Base-by-base conservation (phyloP, 2,113 vertebrate species). In the Mellivora capensis region DNA sequence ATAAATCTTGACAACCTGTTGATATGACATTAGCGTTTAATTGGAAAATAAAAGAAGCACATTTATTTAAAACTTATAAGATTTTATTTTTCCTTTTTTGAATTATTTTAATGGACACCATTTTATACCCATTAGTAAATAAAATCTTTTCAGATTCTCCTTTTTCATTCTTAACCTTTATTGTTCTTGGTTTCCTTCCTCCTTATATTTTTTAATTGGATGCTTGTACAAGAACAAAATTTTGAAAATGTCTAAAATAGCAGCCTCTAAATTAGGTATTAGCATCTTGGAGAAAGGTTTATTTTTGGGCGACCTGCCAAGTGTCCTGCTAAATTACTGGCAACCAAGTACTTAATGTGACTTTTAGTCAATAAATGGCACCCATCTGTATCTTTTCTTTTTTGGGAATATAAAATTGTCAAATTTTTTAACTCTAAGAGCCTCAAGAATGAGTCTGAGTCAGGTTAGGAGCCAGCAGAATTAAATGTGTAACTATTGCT, bases 261-360 rank as follows among this genome's bases (percentile, higher is more conserved):
- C n/a, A 93, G 71, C 20, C 67, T 96, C 18, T 77, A 74, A 94
- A 80, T 90, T 49, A 85, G 62, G 57, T 87, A 47, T 88, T 85
- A 95, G 39, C 64, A 71, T 72, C 74, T 96, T 97, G 62, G n/a
- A 93, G 62, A 94, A 96, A 87, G 39, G n/a, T 64, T 84, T 90
- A 39, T 85, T 42, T 4, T 84, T 15, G 39, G 86, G 25, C 49
- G 5, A 79, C 49, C 54, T 95, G 57, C 79, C 64, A 85, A 87
- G 27, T 86, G 39, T 82, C 84, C 67, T 95, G 34, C 37, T 95
- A 85, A 90, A 89, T 91, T 96, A 83, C 64, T 88, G 89, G 34
- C 57, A 84, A 49, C 13, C 12, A 72, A 77, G n/a, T 92, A 57
- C 54, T 90, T 91, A 83, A 82, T 94, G 29, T 88, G 86, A 79